Base-by-base conservation (phyloP, 2,113 vertebrate species). In the Tympanuchus pallidicinctus region DNA sequence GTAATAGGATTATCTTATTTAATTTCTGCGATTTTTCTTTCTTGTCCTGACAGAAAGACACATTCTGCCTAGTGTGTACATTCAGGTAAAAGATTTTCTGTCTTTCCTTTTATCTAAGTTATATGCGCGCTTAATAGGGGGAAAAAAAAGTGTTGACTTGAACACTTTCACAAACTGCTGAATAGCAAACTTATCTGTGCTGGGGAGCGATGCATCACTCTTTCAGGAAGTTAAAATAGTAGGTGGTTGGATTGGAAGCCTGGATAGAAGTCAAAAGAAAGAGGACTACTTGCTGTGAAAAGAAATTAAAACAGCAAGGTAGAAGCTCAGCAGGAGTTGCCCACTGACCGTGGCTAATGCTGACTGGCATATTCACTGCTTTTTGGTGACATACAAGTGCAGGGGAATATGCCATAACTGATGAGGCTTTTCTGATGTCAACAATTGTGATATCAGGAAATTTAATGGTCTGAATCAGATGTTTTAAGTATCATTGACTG, bases 241-340 rank as follows among this genome's bases (percentile, higher is more conserved):
- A 28, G n/a, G 45, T 82, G 50, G 54, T 60, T 73, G 64, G 69
- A 42, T 25, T 45, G 13, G 64, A 36, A 85, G 15, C 16, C 32
- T 56, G 42, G 15, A 25, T 1, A 69, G 76, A 87, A 96, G 71
- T 2, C 43, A 84, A 47, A 82, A 6, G 64, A 54, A 78, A 66
- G 10, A 64, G 2, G 20, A 38, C 24, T 70, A 16, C 40, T 76
- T 80, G 32, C 79, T 89, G 76, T 71, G 63, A 93, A 59, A 89
- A 89, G 66, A 91, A 89, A 96, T 86, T 82, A 79, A 70, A 95
- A 36, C 66, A 93, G 36, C 43, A 66, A 85, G 57, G 59, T 61
- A 47, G 77, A 93, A 85, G 40, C 54, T 61, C 71, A 85, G 59
- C n/a, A 89, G 60, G 22, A 75, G n/a, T 15, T 92, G 57, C 78